These are phyloP conservation scores for Drosophila lacteicornis DNA, from an alignment of 1,140 invertebrate species.

Conservation along the genomic window DNA sequence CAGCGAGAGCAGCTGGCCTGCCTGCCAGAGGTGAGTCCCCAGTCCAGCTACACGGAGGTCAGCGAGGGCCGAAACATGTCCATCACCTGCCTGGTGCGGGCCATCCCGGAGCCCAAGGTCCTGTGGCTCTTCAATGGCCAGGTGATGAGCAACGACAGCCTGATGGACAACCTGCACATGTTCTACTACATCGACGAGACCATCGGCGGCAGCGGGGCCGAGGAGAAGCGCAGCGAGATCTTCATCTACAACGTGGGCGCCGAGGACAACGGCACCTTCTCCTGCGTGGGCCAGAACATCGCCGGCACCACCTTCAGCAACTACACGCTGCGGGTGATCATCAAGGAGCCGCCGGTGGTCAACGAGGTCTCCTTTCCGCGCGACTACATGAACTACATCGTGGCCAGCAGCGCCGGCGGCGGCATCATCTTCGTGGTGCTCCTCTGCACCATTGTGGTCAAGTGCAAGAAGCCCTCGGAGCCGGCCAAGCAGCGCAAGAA, in stretches of 20 bases:
- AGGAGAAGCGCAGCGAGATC: conserved; percentile 90
- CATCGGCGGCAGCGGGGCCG: conserved; percentile 86
- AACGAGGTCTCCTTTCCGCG: conserved; percentile 88
- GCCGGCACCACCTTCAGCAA: conserved; percentile 91
- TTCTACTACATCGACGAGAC: conserved; percentile 90
- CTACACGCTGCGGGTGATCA: conserved; percentile 90
- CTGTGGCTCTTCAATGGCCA: conserved; percentile 93
- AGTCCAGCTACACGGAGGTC: conserved; percentile 89
- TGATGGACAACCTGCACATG: conserved; percentile 88
- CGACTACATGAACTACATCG: conserved; percentile 87
- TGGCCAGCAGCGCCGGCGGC: conserved; percentile 88
- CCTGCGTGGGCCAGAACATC: conserved; percentile 92
- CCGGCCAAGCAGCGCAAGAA: conserved; percentile 87
- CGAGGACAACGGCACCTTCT: conserved; percentile 92
- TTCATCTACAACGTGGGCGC: conserved; percentile 90
- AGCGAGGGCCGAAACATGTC: conserved; percentile 92
- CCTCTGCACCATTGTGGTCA: conserved; percentile 88
- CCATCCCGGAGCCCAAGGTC: conserved; percentile 91
- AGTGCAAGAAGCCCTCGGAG: conserved; percentile 86
- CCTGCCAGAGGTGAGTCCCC: conserved; percentile 90
- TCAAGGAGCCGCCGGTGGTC: conserved; percentile 89
- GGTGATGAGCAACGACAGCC: conserved; percentile 89
- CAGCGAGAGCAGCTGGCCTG: conserved; percentile 92
- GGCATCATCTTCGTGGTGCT: conserved; percentile 88
- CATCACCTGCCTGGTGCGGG: conserved; percentile 91